Base-by-base conservation (phyloP, 2,888 invertebrate genomes). In the Euzetes globulus region DNA sequence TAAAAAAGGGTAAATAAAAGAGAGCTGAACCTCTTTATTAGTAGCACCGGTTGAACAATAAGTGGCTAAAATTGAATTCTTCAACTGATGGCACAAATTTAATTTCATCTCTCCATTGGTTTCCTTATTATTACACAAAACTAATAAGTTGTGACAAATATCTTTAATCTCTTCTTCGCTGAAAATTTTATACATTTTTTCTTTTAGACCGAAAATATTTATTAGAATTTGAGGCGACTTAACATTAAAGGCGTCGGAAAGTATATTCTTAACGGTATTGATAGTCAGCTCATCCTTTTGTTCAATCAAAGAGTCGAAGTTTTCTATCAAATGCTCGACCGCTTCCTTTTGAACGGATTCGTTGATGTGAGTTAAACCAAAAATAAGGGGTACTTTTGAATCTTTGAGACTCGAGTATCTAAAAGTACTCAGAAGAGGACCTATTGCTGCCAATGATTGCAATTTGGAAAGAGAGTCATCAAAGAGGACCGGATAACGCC, bases 401-500 rank as follows among this genome's bases (percentile, higher is more conserved):
- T 11, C 60, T 27, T 52, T 37, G 13, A 68, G 33, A 22, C 19
- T 22, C 22, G 72, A 72, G 45, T 63, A 72, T 7, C 63, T 37
- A 27, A 72, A 41, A 6, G 63, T 41, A 22, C 63, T 41, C 19
- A 72, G 27, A 60, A 60, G 19, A 9, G 27, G 33, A 3, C 50
- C 37, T 9, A 58, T 45, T 45, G 58, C 13, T 29, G 13, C 27
- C 1, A 68, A 9, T 0, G 50, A 25, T n/a, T 6, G 5, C 13
- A 74, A 7, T 47, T 37, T 27, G 11, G 58, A 27, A n/a, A 74
- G 45, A 9, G 52, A 29, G 3, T 6, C 27, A 37, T 72, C 72
- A 27, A 75, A 75, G 4, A 29, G 45, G n/a, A 11, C 15, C 6
- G 75, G 75, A 68, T 47, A 72, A n/a, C 47, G 50, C 50, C 45